Evolutionary conservation across 2,888 invertebrate species (phyloP), one percentile per base, ranked within the genome.

Genomic region (Resseliella maxima): DNA sequence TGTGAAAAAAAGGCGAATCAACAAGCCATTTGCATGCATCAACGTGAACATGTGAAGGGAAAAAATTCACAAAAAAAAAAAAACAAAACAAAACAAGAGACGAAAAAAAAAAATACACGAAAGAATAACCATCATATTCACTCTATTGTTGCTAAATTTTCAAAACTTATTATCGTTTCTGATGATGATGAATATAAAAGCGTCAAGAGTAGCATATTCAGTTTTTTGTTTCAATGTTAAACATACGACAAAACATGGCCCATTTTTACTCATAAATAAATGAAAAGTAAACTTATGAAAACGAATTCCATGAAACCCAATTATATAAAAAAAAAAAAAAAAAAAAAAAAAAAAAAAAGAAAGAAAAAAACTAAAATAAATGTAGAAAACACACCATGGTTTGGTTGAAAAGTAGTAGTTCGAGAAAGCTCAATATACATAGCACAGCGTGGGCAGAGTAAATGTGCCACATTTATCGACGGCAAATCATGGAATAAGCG

Each of bases 401-500:
- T 50, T 6, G 50, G 10, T 50, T 18, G 50, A 41, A 41, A 41
- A 41, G 41, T n/a, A n/a, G 41, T 41, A 41, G 41, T 12, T 2
- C 10, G 50, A 50, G 5, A 24, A 24, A 24, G 59, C 59, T 24
- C 6, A 59, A 1, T 24, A 2, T 5, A 59, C 59, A 59, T n/a
- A n/a, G n/a, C 5, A 59, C 59, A 59, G 3, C 1, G 24, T 50
- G 50, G 10, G 2, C 50, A 24, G n/a, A n/a, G n/a, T n/a, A n/a
- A n/a, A n/a, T 24, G 24, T 59, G 59, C 6, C 24, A 24, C 24
- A 59, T 24, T 59, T 59, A 59, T 59, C n/a, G 59, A 59, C 59
- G 12, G 59, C 59, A 59, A 24, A 59, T 59, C 59, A 59, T 59
- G 59, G 24, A 59, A 59, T 59, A 59, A 59, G 24, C 59, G 59